Percentiles rank a stretch among this genome's conserved stretches.
Conservation (phyloP, 2,113 vertebrate species). For the Isichthys henryi region DNA sequence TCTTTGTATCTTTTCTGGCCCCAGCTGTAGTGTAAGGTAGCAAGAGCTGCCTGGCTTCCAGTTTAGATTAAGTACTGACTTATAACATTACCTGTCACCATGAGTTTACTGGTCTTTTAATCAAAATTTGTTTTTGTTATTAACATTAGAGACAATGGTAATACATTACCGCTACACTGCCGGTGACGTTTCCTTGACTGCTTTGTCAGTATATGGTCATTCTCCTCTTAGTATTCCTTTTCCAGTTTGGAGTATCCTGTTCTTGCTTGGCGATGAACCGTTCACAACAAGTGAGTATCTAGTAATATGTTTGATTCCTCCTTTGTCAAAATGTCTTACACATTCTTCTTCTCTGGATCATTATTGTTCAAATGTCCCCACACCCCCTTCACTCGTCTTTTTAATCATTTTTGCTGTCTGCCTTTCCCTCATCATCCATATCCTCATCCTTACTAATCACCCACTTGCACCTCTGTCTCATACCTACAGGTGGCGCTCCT, state of each 20-base stretch:
- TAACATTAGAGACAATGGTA: neutral
- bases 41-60: neutral
- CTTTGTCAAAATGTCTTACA: neutral
- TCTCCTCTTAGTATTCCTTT: slow-evolving; percentile 80
- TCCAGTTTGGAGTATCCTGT: slow-evolving; percentile 84
- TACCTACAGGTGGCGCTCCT: slow-evolving; percentile 64
- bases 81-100: neutral
- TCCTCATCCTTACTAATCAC: neutral
- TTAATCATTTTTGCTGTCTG: neutral
- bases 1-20: slow-evolving; percentile 78
- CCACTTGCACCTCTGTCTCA: neutral
- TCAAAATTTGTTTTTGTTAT: neutral
- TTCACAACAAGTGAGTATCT: slow-evolving; percentile 66
- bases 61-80: neutral
- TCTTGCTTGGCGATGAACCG: slow-evolving; percentile 80
- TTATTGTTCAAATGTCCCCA: neutral
- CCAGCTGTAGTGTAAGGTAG: neutral
- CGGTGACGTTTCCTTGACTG: slow-evolving; percentile 49
- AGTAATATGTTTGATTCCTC: neutral
- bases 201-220: slow-evolving; percentile 81
- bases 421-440: neutral
- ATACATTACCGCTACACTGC: neutral
- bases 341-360: neutral
- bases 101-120: slow-evolving; percentile 14
- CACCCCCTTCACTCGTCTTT: neutral